Evolutionary conservation across 2,113 vertebrate species (phyloP).

Genomic region (Oceanodroma tethys): DNA sequence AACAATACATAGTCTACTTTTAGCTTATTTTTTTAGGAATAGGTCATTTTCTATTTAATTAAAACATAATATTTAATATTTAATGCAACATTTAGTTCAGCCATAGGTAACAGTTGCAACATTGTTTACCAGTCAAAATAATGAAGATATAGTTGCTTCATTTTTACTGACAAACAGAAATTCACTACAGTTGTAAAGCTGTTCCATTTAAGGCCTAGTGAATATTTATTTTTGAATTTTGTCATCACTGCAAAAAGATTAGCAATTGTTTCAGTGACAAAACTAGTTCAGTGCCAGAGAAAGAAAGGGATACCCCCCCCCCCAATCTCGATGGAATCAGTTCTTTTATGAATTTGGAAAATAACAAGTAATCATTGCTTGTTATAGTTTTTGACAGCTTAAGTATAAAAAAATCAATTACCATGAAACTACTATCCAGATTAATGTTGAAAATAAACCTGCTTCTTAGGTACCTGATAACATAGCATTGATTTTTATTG

Average conservation of each 20-base stretch:
- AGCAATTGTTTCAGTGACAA: conserved; percentile 6
- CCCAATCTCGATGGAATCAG: neutral
- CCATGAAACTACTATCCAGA: conserved; percentile 61
- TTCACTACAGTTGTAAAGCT: neutral
- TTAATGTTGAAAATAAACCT: conserved; percentile 70
- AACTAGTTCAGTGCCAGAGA: neutral
- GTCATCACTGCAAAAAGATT: neutral
- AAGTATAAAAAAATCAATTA: conserved; percentile 72
- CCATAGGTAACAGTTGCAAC: neutral
- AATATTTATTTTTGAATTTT: conserved; percentile 32
- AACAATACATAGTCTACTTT: neutral
- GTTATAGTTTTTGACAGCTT: conserved; percentile 69
- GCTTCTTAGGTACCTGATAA: conserved; percentile 56
- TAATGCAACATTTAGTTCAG: neutral
- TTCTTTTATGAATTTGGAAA: conserved; percentile 64
- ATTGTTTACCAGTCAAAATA: neutral
- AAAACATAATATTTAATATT: neutral
- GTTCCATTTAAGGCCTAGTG: neutral
- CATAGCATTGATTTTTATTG: conserved; percentile 69
- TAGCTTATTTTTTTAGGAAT: neutral
- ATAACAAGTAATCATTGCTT: conserved; percentile 70
- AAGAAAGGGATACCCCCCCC: neutral
- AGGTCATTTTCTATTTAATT: neutral
- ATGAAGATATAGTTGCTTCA: neutral
- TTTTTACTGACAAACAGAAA: neutral